phyloP scores from a whole-genome alignment of 1,140 invertebrate genomes.

The Leptopilina boulardi region DNA sequence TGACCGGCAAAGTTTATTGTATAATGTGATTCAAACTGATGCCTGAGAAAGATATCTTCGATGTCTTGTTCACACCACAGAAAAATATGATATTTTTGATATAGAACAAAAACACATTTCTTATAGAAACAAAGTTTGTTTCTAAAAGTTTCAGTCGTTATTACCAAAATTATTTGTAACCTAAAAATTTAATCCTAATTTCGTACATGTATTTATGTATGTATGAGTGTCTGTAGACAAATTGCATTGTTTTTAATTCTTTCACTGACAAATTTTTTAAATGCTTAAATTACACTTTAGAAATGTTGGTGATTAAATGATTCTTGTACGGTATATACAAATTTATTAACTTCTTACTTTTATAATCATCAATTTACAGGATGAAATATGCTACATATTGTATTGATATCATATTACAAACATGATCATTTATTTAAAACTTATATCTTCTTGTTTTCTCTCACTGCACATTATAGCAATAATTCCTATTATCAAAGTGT shows the following conservation, averaged over 20 bases:
- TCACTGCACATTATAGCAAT: neutral
- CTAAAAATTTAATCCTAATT: neutral
- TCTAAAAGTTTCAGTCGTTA: neutral
- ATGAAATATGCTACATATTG: conserved; percentile 41
- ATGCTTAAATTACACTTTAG: neutral
- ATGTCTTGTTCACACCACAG: neutral
- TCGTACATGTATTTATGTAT: neutral
- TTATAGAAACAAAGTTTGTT: neutral
- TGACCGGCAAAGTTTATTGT: neutral
- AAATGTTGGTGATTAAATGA: neutral
- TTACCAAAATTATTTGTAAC: neutral
- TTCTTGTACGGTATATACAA: conserved; percentile 49
- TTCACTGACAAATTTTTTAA: neutral
- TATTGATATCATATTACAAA: conserved; percentile 30
- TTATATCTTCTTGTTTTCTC: neutral
- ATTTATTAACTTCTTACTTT: conserved; percentile 56
- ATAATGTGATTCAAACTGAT: neutral
- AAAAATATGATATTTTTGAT: conserved; percentile 19
- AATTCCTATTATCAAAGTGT: too few relatives aligned
- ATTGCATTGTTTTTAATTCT: neutral
- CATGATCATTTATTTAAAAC: conserved; percentile 35
- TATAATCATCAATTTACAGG: conserved; percentile 47
- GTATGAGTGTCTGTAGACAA: neutral
- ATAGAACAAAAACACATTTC: neutral
- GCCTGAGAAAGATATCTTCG: conserved; percentile 1